Base-by-base conservation (phyloP, 2,888 invertebrate species). In the Rhyacophila evoluta region DNA sequence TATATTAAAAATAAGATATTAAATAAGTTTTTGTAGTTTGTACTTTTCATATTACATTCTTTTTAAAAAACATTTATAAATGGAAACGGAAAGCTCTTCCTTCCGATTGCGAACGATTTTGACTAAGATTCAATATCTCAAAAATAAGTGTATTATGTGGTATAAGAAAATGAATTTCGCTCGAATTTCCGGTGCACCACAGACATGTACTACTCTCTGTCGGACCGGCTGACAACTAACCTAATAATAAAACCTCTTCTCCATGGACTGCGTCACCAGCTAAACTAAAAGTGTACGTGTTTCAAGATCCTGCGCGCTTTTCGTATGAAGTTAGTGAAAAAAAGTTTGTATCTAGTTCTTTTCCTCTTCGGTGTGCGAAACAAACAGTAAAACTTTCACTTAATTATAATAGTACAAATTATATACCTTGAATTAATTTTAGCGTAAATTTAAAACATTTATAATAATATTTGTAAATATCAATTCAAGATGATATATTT, bases 161-260 rank as follows among this genome's bases (percentile, higher is more conserved):
- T 55, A 55, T 25, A 55, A 55, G 55, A 55, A 55, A 74, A 74
- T 74, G 41, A 39, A 74, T 39, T 73, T 73, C n/a, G 73, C 39
- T 28, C 36, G 72, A 33, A 72, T 72, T 72, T 72, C 72, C 55
- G 74, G 41, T 25, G 41, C 55, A 74, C 74, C 74, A 25, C 74
- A 77, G 77, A 77, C 68, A 29, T 77, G 74, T 55, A 55, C 19
- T 19, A 19, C 19, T 55, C 55, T 72, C 78, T 74, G 72, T 71
- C 75, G 68, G 39, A 55, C 71, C 75, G 81, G 73, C 81, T 79
- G 74, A 77, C 81, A 74, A 69, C 86, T 89, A 88, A 89, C 88
- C 87, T 87, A 88, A 89, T 89, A 89, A 88, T 86, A 87, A 86
- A 88, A 88, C 86, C 87, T 88, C 86, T 87, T 86, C 75, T 69